Base-by-base conservation (phyloP, 1,140 invertebrate genomes). In the Bombus huntii region DNA sequence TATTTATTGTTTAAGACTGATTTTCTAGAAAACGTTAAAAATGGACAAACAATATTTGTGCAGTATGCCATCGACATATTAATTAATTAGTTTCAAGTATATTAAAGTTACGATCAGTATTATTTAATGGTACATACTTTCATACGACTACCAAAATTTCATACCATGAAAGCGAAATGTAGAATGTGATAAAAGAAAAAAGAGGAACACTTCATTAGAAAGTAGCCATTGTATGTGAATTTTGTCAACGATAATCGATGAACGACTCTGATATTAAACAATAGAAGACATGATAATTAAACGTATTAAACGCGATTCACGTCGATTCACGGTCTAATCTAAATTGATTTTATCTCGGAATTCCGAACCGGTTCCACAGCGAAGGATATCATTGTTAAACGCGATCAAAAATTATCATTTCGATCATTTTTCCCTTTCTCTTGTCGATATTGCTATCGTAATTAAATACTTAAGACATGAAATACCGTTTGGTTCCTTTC, bases 341-440 rank as follows among this genome's bases (percentile, higher is more conserved):
- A 39, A 77, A 83, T 77, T 37, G 22, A 70, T 68, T 34, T 77
- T 70, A 77, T 70, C 75, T 22, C 37, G 3, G 8, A 34, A 74
- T 39, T 3, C 1, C 25, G n/a, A 78, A 44, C n/a, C 8, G 65
- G 37, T 83, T 83, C 25, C 12, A n/a, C 12, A 3, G 2, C 6
- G 6, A 13, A 2, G 25, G 31, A 47, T 6, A 78, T 62, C 28
- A n/a, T 65, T 18, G 34, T 76, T 28, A 25, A 59, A 62, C 34
- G 8, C 15, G 13, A 28, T n/a, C 28, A 31, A 39, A 31, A 80
- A 79, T 44, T 34, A 65, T 74, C 53, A n/a, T 74, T 47, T 65
- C 28, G 5, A 65, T 34, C 28, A 9, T 34, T 31, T 9, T 74
- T 10, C 4, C 18, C 42, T 8, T 25, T 37, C 37, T 62, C 10